Percentiles rank a stretch among this genome's conserved stretches.
These are phyloP conservation scores for Zygothrica quintamaculata DNA, from an alignment of 2,888 invertebrate genomes.

Conservation along the genomic window DNA sequence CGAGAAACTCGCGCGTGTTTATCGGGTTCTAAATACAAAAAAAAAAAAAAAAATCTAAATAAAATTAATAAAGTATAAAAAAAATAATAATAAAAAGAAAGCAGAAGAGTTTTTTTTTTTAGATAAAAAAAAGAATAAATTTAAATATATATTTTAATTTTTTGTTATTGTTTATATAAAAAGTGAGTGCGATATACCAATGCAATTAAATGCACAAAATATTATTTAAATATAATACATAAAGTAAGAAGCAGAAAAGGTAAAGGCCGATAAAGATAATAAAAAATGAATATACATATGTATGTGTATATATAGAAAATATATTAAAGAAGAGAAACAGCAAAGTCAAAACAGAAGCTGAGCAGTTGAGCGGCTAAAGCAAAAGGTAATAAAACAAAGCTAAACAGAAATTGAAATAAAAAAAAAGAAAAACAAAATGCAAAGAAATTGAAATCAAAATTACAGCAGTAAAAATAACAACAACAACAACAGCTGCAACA, in stretches of 20 bases:
- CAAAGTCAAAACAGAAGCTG: conserved; percentile 51
- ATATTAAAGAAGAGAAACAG: conserved; percentile 16
- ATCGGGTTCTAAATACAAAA: conserved; percentile 1
- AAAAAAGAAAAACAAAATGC: conserved; percentile 2
- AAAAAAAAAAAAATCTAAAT: conserved; percentile 5
- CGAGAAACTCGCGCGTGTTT: conserved; percentile 57
- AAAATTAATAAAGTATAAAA: conserved; percentile 15
- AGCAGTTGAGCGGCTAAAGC: conserved; percentile 31
- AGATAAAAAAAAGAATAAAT: too few relatives aligned
- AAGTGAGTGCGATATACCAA: conserved; percentile 48
- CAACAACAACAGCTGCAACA: conserved; percentile 11
- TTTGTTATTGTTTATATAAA: conserved; percentile 50
- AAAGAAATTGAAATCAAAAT: conserved; percentile 24
- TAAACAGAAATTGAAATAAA: conserved; percentile 1
- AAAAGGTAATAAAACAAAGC: conserved; percentile 51
- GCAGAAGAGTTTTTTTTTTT: neutral
- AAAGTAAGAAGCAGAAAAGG: conserved; percentile 1
- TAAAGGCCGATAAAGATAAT: neutral
- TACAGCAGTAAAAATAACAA: conserved; percentile 14
- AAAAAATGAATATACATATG: neutral
- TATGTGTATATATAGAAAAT: conserved; percentile 10
- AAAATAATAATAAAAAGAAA: conserved; percentile 1
- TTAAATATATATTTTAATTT: conserved; percentile 15
- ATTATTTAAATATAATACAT: conserved; percentile 4
- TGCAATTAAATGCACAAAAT: conserved; percentile 20